Conservation (phyloP, 2,888 invertebrate species). For the Yponomeuta sedellus region DNA sequence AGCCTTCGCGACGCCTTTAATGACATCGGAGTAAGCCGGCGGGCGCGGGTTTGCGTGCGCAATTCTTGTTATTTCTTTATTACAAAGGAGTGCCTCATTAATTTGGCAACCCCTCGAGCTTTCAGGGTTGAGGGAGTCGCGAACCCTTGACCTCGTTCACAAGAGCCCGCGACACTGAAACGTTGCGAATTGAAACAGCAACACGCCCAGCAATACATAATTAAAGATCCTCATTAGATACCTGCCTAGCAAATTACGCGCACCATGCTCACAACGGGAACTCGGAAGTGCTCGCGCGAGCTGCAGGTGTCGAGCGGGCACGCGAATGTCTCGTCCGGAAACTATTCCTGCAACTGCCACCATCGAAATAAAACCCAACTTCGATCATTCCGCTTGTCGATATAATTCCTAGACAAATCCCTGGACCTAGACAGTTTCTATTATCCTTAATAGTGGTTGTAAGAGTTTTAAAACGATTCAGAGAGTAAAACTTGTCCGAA, state of each 20-base stretch:
- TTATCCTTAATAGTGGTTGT: constrained; percentile 72
- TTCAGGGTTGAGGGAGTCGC: constrained; percentile 64
- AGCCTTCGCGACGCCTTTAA: constrained; percentile 68
- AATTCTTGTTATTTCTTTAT: constrained; percentile 77
- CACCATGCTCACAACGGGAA: constrained; percentile 22
- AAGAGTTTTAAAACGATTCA: constrained; percentile 71
- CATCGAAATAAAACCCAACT: constrained; percentile 60
- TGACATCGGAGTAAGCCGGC: constrained; percentile 59
- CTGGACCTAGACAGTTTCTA: constrained; percentile 65
- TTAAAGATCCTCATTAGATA: constrained; percentile 69
- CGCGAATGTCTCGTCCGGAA: constrained; percentile 22
- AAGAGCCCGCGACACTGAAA: constrained; percentile 63
- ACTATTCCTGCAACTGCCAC: constrained; percentile 24
- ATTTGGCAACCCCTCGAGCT: constrained; percentile 70
- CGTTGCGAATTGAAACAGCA: constrained; percentile 59
- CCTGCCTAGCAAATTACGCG: constrained; percentile 54
- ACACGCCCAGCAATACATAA: constrained; percentile 73
- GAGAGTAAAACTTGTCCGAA: constrained; percentile 67
- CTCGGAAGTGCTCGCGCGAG: not conserved
- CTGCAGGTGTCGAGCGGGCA: constrained; percentile 11
- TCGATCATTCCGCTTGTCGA: constrained; percentile 60
- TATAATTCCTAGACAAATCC: constrained; percentile 63
- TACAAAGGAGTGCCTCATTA: constrained; percentile 78
- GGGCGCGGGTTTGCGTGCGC: constrained; percentile 71
- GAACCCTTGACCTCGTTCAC: constrained; percentile 74